Conservation (phyloP, 2,888 invertebrate genomes). For the Drosophila niveifrons region DNA sequence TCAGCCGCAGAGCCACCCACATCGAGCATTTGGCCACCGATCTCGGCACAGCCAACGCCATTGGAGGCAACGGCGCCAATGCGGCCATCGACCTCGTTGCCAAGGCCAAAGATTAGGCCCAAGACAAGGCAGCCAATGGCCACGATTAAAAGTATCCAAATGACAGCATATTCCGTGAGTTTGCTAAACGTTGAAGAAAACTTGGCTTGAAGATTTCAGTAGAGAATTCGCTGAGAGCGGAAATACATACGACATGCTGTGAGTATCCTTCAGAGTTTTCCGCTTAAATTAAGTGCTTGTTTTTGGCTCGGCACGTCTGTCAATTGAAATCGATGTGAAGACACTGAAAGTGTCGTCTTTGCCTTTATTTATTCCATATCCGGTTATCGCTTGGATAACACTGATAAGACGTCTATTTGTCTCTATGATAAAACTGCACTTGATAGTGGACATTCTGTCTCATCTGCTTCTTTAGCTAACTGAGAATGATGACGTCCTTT, state of each 20-base stretch:
- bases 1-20: slow-evolving; percentile 93
- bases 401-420: slow-evolving; percentile 2
- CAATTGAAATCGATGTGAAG: not conserved
- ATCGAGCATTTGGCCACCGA: slow-evolving; percentile 90
- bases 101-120: slow-evolving; percentile 71
- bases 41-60: slow-evolving; percentile 90
- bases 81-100: slow-evolving; percentile 37
- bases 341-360: not conserved
- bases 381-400: not conserved
- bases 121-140: slow-evolving; percentile 44
- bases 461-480: not conserved
- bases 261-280: slow-evolving; percentile 12
- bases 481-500: slow-evolving; percentile 7
- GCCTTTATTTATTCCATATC: slow-evolving; percentile 15
- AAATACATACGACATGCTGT: slow-evolving; percentile 62
- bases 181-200: not conserved
- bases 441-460: not conserved
- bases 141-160: slow-evolving; percentile 72
- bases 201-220: not conserved
- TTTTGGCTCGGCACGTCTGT: not conserved
- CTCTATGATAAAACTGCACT: slow-evolving; percentile 6
- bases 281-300: slow-evolving; percentile 21
- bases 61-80: slow-evolving; percentile 89
- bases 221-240: not conserved
- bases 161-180: slow-evolving; percentile 63